Evolutionary conservation across 2,888 invertebrate genomes (phyloP), one percentile per base, ranked within the genome.

Genomic region (Argyresthia goedartella): DNA sequence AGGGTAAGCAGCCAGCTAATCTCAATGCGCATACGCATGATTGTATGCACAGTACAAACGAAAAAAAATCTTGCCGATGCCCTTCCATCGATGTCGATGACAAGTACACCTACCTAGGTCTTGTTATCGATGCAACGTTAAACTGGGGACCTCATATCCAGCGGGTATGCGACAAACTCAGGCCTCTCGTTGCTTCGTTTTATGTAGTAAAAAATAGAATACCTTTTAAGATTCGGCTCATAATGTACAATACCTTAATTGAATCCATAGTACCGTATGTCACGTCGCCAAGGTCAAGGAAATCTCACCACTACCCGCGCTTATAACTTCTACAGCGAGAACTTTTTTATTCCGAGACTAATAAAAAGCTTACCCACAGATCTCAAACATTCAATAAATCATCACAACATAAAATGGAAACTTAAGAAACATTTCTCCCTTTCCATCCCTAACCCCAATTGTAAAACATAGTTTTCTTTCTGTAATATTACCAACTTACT

Each of bases 251-350:
- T 14, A 4, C 15, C 8, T 42, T 36, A 15, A 48, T 50, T 3
- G 25, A 33, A 67, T 65, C 60, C 13, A 14, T 43, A n/a, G 15
- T 43, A 8, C 13, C 15, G 14, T 43, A 13, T 43, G 43, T 1
- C 43, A 25, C 25, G 25, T 25, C 25, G 25, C 25, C 2, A 25
- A 25, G 25, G 3, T 25, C 25, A 25, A 25, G 25, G 25, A 2
- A 25, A 25, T 25, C 25, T 25, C 25, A 25, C 25, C 25, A 25
- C 25, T 25, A 25, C 25, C 25, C 25, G 25, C 25, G 25, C 25
- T 25, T 4, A 25, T 25, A 25, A 25, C 25, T 25, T 4, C 6
- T 25, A 25, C 25, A 6, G 25, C 25, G 25, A 25, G 25, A 6
- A 2, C 25, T 25, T 4, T 25, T 25, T 25, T 2, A 25, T 25